Percentiles rank a stretch among this genome's conserved stretches.
These are phyloP conservation scores for Iguana delicatissima DNA, from an alignment of 2,797 vertebrate species.

Conservation along the genomic window DNA sequence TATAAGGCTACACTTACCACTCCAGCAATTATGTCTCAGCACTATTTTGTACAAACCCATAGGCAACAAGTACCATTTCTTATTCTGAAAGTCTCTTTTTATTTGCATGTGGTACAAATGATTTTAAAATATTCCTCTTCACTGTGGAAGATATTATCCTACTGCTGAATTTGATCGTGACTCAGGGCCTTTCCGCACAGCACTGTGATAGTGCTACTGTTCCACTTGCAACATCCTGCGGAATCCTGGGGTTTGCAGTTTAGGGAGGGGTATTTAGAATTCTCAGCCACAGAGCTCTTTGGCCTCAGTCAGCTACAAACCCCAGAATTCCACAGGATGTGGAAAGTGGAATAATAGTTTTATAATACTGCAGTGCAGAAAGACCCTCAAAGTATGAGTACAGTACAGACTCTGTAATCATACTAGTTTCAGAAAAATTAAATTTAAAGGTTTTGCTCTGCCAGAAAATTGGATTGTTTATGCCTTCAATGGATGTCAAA, in stretches of 20 bases:
- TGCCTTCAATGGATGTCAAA: neutral
- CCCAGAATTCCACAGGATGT: too few species aligned
- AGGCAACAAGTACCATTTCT: neutral
- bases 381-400: neutral
- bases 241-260: too few species aligned
- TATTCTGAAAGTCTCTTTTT: neutral
- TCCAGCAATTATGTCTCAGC: slow-evolving; percentile 5
- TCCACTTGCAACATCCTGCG: too few species aligned
- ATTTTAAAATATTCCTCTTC: neutral
- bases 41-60: neutral
- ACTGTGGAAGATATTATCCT: neutral
- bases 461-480: neutral
- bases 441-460: neutral
- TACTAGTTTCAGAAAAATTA: neutral
- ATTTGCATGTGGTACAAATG: neutral
- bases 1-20: neutral
- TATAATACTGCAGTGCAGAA: too few species aligned
- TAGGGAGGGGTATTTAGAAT: too few species aligned
- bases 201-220: too few species aligned
- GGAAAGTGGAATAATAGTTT: too few species aligned
- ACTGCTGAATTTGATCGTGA: neutral
- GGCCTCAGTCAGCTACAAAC: too few species aligned
- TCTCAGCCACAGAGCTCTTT: too few species aligned
- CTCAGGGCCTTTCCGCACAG: too few species aligned
- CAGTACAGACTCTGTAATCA: neutral